Conservation (phyloP, 2,888 invertebrate genomes). For the Linnaemya tessellans region DNA sequence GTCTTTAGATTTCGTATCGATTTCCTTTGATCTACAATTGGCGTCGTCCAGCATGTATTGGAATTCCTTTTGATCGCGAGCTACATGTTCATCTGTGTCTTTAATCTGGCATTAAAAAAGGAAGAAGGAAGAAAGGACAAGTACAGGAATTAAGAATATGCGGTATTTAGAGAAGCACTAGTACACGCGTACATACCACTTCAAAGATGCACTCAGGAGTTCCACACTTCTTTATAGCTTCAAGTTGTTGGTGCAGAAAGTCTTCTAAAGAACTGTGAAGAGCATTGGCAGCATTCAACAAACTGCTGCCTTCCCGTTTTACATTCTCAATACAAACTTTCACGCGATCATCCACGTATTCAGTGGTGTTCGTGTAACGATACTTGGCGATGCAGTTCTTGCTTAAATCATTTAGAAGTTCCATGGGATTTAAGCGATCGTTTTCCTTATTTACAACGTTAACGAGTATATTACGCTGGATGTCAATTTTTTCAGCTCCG, state of each 20-base stretch:
- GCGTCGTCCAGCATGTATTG: neutral
- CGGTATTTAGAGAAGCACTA: too few relatives aligned
- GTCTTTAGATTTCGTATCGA: neutral
- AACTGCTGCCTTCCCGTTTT: neutral
- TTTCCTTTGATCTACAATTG: neutral
- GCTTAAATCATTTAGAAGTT: slow-evolving; percentile 58
- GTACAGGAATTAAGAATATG: too few relatives aligned
- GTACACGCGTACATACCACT: neutral
- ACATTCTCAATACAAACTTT: slow-evolving; percentile 58
- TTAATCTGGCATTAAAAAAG: neutral
- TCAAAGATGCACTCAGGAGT: neutral
- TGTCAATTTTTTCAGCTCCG: slow-evolving; percentile 39
- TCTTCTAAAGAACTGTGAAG: neutral
- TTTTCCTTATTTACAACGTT: slow-evolving; percentile 47
- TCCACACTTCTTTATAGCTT: neutral
- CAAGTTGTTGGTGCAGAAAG: too few relatives aligned
- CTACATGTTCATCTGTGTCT: too few relatives aligned
- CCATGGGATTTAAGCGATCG: slow-evolving; percentile 64
- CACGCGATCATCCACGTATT: slow-evolving; percentile 24
- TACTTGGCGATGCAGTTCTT: slow-evolving; percentile 71
- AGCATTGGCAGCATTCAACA: too few relatives aligned
- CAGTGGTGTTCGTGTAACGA: slow-evolving; percentile 46
- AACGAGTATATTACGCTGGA: slow-evolving; percentile 41
- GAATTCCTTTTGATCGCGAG: neutral
- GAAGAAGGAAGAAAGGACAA: too few relatives aligned